Base-by-base conservation (phyloP, 2,113 vertebrate species). In the Rostratula benghalensis region DNA sequence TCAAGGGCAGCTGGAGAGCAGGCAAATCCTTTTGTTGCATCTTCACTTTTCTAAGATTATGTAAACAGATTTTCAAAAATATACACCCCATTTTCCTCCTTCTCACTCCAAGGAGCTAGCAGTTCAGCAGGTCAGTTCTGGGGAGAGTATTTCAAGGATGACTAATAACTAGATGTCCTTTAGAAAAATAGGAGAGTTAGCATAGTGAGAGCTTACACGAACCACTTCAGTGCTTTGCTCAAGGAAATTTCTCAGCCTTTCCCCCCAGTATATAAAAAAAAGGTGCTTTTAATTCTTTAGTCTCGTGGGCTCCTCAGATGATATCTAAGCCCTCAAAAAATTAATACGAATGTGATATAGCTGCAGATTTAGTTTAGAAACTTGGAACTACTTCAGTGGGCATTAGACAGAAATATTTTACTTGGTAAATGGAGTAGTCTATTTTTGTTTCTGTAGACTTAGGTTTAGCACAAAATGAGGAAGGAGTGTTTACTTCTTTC, bases 1-100 rank as follows among this genome's bases (percentile, higher is more conserved):
- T 83, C 88, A 97, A 94, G 95, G 95, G 97, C 93, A 97, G n/a
- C 13, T 73, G 78, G 53, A 95, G 54, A 95, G 76, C 63, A 82
- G 57, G 48, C 56, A 96, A 94, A 86, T 76, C 61, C 45, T 78
- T 86, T 56, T 31, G 73, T 90, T 85, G 63, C 60, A 61, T 91
- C 51, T 83, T 81, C 1, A 0, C 46, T 76, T 86, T 81, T 74
- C 56, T 91, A 74, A 91, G 45, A 79, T 95, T 94, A 94, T 93
- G 76, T 95, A 96, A 96, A 95, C 64, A 93, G 71, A 70, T 28
- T 82, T 76, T 78, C 68, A 94, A 76, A 94, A 94, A 93, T n/a
- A 94, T 83, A 70, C 18, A 82, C 9, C 19, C 68, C 24, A 7
- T 71, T 83, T 86, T 60, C 53, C 22, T 63, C 64, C 21, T 21